A percentile compares a stretch with the other conserved stretches of the same genome.
Evolutionary conservation across 2,797 vertebrate species (phyloP).

Genomic region (Masticophis lateralis): DNA sequence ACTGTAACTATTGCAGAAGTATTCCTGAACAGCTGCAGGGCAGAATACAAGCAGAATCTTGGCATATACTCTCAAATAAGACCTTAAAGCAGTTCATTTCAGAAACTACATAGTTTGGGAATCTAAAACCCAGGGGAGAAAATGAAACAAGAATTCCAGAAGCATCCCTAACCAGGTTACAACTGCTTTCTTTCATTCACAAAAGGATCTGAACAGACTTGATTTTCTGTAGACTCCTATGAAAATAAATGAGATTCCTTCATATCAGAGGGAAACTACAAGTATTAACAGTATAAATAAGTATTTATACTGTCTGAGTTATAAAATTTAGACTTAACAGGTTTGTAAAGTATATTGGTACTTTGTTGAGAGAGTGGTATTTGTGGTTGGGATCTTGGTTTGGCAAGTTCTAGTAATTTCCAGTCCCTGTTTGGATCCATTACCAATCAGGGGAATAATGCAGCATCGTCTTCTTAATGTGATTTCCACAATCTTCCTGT

Average conservation of each 20-base stretch:
- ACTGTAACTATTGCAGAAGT: background rate
- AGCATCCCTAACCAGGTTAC: background rate
- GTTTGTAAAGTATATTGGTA: background rate
- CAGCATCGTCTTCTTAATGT: background rate
- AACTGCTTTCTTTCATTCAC: background rate
- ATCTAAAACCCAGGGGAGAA: background rate
- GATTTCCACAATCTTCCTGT: background rate
- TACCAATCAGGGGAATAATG: background rate
- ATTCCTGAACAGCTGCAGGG: background rate
- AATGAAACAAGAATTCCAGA: background rate
- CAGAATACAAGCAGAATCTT: background rate
- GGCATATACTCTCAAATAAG: background rate
- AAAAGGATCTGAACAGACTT: background rate
- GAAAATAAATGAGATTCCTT: background rate
- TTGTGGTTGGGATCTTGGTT: background rate
- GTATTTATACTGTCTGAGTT: background rate
- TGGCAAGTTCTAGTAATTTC: background rate
- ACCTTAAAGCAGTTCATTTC: background rate
- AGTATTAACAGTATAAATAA: too few species aligned
- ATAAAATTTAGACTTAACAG: background rate
- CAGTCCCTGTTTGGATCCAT: background rate
- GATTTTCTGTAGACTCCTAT: background rate
- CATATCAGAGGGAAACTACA: background rate
- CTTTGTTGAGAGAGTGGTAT: background rate
- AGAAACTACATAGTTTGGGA: background rate